Conservation (phyloP, 2,113 vertebrate species). For the Coptodon rendalli region DNA sequence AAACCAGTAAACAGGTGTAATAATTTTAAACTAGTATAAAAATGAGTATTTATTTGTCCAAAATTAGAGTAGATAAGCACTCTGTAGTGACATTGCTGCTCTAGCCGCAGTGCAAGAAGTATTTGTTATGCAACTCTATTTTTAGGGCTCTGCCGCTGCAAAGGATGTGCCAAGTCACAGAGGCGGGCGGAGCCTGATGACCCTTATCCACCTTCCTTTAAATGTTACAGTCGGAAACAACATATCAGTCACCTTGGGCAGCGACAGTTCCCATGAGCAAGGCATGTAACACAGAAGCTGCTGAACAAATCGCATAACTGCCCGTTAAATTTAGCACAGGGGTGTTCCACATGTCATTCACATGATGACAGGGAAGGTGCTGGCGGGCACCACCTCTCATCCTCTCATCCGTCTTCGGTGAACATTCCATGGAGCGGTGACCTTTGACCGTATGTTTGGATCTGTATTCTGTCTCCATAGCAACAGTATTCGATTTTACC, state of each 20-base stretch:
- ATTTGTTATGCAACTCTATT: slow-evolving; percentile 50
- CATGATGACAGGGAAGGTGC: slow-evolving; percentile 10
- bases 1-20: neutral
- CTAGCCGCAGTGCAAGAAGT: neutral
- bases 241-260: slow-evolving; percentile 56
- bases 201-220: slow-evolving; percentile 57
- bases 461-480: slow-evolving; percentile 32
- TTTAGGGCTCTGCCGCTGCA: slow-evolving; percentile 32
- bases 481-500: neutral
- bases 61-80: neutral
- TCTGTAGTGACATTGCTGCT: neutral
- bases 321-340: slow-evolving; percentile 36
- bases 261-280: slow-evolving; percentile 21
- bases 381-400: neutral
- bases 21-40: neutral
- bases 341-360: slow-evolving; percentile 25
- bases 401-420: neutral
- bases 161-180: slow-evolving; percentile 58
- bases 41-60: neutral
- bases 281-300: neutral
- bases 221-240: slow-evolving; percentile 66
- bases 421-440: slow-evolving; percentile 25
- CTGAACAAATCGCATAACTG: neutral
- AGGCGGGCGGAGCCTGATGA: slow-evolving; percentile 42
- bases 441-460: slow-evolving; percentile 44